These are phyloP conservation scores for Hydropsyche tenuis DNA, from an alignment of 1,140 invertebrate genomes.

Conservation along the genomic window DNA sequence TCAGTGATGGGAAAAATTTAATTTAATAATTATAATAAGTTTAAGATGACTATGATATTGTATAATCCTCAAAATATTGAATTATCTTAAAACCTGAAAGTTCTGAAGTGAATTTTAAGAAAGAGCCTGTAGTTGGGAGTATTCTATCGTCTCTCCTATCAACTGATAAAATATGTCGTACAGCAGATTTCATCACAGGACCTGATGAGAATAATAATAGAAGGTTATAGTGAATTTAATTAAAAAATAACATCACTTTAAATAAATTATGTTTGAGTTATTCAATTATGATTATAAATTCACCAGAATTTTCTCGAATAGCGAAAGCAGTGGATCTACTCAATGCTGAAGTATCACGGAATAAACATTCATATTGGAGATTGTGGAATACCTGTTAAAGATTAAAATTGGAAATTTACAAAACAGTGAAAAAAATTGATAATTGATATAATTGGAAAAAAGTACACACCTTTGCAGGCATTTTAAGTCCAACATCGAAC, in stretches of 20 bases:
- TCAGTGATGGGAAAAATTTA: no score
- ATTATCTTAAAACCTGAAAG: slow-evolving; percentile 72
- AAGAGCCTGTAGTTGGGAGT: slow-evolving; percentile 75
- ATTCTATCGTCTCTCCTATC: slow-evolving; percentile 81
- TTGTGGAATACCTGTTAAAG: slow-evolving; percentile 72
- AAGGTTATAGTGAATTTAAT: neutral
- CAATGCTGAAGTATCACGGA: slow-evolving; percentile 75
- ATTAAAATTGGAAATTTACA: neutral
- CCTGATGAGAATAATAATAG: slow-evolving; percentile 58
- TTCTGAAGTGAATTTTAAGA: slow-evolving; percentile 76
- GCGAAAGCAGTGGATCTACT: slow-evolving; percentile 73
- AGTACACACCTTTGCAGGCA: slow-evolving; percentile 59
- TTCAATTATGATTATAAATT: no score
- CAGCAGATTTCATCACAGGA: slow-evolving; percentile 82
- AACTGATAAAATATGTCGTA: slow-evolving; percentile 77
- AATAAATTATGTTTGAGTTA: neutral
- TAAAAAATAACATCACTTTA: neutral
- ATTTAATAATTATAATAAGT: no score
- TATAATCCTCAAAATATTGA: no score
- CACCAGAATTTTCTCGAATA: slow-evolving; percentile 78
- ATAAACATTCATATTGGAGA: slow-evolving; percentile 82
- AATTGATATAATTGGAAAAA: neutral
- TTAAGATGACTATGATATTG: no score
- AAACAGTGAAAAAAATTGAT: neutral
- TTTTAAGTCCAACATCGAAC: slow-evolving; percentile 70